phyloP scores from a whole-genome alignment of 2,113 vertebrate genomes.

The Pelusios castaneus region DNA sequence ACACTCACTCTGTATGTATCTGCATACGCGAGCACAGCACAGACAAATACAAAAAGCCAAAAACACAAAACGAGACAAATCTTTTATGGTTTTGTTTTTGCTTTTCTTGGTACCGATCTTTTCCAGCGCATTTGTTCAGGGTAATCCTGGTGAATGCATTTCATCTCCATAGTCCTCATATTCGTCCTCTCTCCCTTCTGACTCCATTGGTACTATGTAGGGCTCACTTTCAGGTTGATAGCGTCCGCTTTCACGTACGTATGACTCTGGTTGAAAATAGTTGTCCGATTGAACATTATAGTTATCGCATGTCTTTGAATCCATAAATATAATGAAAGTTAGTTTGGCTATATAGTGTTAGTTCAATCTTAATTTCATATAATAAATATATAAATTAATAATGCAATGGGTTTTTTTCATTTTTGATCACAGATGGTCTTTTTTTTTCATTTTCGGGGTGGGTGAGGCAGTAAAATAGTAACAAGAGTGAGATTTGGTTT shows the following conservation, averaged over 20 bases:
- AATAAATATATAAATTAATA: slow-evolving; percentile 69
- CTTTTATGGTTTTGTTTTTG: slow-evolving; percentile 72
- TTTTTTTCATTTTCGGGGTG: slow-evolving; percentile 32
- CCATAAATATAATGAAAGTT: slow-evolving; percentile 66
- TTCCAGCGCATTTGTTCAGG: slow-evolving; percentile 82
- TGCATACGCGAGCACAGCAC: slow-evolving; percentile 67
- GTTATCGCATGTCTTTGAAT: slow-evolving; percentile 77
- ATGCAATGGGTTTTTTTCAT: slow-evolving; percentile 22
- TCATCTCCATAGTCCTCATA: slow-evolving; percentile 90
- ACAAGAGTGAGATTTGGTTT: slow-evolving; percentile 15
- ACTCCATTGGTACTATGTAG: slow-evolving; percentile 83
- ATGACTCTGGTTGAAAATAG: slow-evolving; percentile 93
- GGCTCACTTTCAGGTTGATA: slow-evolving; percentile 85
- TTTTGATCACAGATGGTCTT: slow-evolving; percentile 20
- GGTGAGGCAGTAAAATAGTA: background rate
- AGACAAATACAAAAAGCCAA: slow-evolving; percentile 37
- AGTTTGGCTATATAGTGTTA: slow-evolving; percentile 45
- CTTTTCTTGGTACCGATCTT: slow-evolving; percentile 82
- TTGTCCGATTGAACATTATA: slow-evolving; percentile 85
- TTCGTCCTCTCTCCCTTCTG: slow-evolving; percentile 84
- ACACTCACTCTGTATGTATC: slow-evolving; percentile 49
- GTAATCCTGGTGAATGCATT: slow-evolving; percentile 73
- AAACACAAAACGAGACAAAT: slow-evolving; percentile 8
- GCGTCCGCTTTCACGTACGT: slow-evolving; percentile 84
- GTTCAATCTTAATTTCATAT: slow-evolving; percentile 57